Evolutionary conservation across 2,113 vertebrate genomes (phyloP).

Genomic region (Lagopus leucura): DNA sequence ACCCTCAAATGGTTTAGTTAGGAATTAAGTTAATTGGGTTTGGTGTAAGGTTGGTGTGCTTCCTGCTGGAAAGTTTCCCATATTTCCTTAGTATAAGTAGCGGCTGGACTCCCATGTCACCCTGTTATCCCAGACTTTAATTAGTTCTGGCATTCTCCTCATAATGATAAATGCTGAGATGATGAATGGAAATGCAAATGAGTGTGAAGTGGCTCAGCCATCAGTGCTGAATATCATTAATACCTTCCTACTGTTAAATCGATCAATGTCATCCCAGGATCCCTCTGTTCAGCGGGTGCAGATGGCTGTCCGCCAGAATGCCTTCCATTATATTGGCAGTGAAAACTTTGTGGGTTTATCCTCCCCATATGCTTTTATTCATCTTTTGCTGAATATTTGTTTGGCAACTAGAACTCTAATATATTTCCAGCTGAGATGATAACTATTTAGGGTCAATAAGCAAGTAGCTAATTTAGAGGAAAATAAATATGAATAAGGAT

Average conservation of each 20-base stretch:
- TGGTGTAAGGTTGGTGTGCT: conserved; percentile 87
- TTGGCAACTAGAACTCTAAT: conserved; percentile 83
- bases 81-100: conserved; percentile 80
- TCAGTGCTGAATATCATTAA: conserved; percentile 93
- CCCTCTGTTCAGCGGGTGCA: conserved; percentile 81
- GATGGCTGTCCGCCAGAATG: conserved; percentile 78
- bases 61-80: conserved; percentile 86
- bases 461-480: conserved; percentile 80
- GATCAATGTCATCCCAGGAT: conserved; percentile 91
- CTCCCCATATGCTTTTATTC: conserved; percentile 82
- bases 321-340: conserved; percentile 75
- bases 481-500: conserved; percentile 75
- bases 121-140: conserved; percentile 95
- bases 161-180: conserved; percentile 93
- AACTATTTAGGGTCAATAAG: conserved; percentile 83
- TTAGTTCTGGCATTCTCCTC: conserved; percentile 96
- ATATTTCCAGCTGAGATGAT: conserved; percentile 84
- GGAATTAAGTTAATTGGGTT: conserved; percentile 92
- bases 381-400: conserved; percentile 82
- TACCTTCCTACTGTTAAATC: conserved; percentile 93
- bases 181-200: conserved; percentile 99
- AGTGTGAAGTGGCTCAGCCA: conserved; percentile 89
- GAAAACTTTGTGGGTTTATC: conserved; percentile 71
- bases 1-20: conserved; percentile 86
- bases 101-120: conserved; percentile 86